Conservation (phyloP, 2,113 vertebrate genomes). For the Prolemur simus region DNA sequence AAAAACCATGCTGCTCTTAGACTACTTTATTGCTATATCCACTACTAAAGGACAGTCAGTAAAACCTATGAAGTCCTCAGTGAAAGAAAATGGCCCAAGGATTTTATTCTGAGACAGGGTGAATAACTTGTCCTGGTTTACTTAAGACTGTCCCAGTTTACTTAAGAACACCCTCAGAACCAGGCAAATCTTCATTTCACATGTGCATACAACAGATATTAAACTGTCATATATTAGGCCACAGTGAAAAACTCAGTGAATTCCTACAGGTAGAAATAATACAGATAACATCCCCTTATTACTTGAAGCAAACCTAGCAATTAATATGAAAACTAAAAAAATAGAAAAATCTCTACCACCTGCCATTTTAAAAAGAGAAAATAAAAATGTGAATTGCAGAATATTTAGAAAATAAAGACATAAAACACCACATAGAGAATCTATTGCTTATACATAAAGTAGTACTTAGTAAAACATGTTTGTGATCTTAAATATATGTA, state of each 20-base stretch:
- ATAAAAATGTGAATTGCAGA: not conserved
- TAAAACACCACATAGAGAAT: not conserved
- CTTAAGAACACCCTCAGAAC: too few species aligned
- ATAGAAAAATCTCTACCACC: not conserved
- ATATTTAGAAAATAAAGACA: not conserved
- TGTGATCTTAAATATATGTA: not conserved
- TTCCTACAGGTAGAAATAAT: not conserved
- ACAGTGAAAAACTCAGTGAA: not conserved
- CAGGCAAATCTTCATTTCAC: not conserved
- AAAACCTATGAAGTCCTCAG: not conserved
- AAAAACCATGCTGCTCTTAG: not conserved
- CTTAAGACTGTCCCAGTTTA: not conserved
- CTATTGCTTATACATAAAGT: not conserved
- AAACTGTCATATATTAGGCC: not conserved
- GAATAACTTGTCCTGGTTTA: not conserved
- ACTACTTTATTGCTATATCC: not conserved
- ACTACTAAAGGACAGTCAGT: not conserved
- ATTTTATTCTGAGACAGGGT: not conserved
- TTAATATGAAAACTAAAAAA: not conserved
- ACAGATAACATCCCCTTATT: not conserved
- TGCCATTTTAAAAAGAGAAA: not conserved
- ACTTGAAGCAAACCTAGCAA: not conserved
- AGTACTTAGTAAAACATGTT: not conserved
- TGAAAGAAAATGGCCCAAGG: not conserved
- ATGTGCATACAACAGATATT: not conserved